Conservation (phyloP, 1,140 invertebrate genomes). For the Drosophila sproati region DNA sequence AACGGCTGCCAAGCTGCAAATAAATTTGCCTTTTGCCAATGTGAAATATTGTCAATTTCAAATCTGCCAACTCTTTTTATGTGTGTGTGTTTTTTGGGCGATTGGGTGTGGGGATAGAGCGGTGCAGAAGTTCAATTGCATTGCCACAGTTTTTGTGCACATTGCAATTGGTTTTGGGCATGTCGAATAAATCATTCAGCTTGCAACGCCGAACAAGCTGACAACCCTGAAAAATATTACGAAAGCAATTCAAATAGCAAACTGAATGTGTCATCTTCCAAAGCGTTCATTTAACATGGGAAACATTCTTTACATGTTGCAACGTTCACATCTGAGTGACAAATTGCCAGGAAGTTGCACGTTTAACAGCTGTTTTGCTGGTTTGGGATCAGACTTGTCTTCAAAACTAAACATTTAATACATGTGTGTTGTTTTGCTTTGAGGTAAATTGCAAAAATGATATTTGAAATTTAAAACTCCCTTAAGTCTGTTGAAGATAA, state of each 20-base stretch:
- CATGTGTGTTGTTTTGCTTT: too few species aligned
- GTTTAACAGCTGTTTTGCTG: not conserved
- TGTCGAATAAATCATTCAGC: constrained; percentile 46
- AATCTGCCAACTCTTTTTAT: constrained; percentile 17
- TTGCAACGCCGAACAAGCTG: constrained; percentile 29
- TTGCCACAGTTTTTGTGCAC: constrained; percentile 22
- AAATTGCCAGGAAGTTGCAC: constrained; percentile 4
- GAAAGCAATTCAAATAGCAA: constrained; percentile 10
- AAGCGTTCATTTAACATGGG: not conserved
- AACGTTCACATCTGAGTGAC: constrained; percentile 15
- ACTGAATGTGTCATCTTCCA: constrained; percentile 6
- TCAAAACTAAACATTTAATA: too few species aligned
- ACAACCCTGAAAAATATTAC: constrained; percentile 26
- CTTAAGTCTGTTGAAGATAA: too few species aligned
- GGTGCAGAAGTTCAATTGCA: constrained; percentile 21
- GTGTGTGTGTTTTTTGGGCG: constrained; percentile 12
- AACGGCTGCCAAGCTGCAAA: constrained; percentile 67
- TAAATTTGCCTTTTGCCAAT: constrained; percentile 69
- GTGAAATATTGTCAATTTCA: constrained; percentile 79
- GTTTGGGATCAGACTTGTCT: too few species aligned
- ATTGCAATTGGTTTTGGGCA: constrained; percentile 39
- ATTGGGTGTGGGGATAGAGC: constrained; percentile 7
- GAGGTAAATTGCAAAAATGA: too few species aligned
- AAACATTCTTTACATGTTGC: not conserved
- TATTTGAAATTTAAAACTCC: too few species aligned